Evolutionary conservation across 2,888 invertebrate genomes (phyloP), one percentile per base, ranked within the genome.

Genomic region (Euplagia quadripunctaria): DNA sequence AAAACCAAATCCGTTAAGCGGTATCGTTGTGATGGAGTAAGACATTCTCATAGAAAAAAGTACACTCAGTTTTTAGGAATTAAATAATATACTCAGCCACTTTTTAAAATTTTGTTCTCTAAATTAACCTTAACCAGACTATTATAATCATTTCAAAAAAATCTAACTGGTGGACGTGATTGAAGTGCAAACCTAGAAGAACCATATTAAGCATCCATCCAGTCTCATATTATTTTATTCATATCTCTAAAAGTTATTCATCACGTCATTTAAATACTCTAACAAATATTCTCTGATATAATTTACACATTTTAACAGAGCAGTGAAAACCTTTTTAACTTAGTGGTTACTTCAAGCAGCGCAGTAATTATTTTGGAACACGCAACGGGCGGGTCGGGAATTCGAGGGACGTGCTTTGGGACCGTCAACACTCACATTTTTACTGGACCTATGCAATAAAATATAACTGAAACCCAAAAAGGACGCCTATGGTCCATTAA

Each of bases 291-390:
- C 17, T 41, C 31, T 43, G 31, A 31, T 31, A 31, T 20, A 31
- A 63, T 70, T 41, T 68, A 58, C 46, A 68, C 43, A 68, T 58
- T 68, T 58, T 41, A 41, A 49, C 41, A 51, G 68, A 72, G 76
- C 71, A 80, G 71, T 75, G 75, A 81, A 85, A 85, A 77, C 78
- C 81, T 80, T 83, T 82, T 79, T 63, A 75, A 72, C 79, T 82
- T 74, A 79, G 78, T 79, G 58, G 70, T 78, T 79, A 75, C 75
- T 75, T 74, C 76, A 72, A 72, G 49, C 65, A 69, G 46, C 66
- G 73, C 12, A 77, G 67, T 84, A 73, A 82, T 80, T 80, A 81
- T 82, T 81, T 77, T 51, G 31, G 58, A 76, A 71, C 79, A 82
- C 76, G 75, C 76, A 66, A 81, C 71, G 68, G 71, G 63, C 58